Base-by-base conservation (phyloP, 2,888 invertebrate species). In the Cancer borealis region DNA sequence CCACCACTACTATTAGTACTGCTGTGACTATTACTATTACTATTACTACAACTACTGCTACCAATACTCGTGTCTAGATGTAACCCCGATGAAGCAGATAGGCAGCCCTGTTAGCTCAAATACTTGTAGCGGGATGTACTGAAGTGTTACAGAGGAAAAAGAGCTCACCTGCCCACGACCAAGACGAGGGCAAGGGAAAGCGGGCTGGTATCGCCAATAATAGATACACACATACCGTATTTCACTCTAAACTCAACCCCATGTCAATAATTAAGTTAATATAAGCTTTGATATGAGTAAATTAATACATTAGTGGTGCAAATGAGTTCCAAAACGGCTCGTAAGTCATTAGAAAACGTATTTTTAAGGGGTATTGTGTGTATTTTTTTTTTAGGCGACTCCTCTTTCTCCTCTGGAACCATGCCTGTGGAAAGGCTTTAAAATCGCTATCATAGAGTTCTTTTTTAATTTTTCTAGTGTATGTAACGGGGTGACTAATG, bases 101-200 rank as follows among this genome's bases (percentile, higher is more conserved):
- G 88, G 89, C 91, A 92, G 84, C 91, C 91, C 94, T 91, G 92
- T 94, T 94, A 94, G 94, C 94, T 94, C 94, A 94, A 94, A 90
- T 94, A 79, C 88, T 92, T 92, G 92, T 94, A 92, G 39, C 26
- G 17, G 84, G 14, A 39, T 39, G 84, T 84, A 21, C 17, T 54
- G 21, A 60, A 39, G 39, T 30, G 84, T 30, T 26, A 79, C 8
- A 39, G 84, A 39, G 84, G 39, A 84, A 12, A 30, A 12, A 10
- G 39, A 5, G 30, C 30, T 17, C 39, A 12, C 39, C 6, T 79
- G 73, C 30, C 30, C 26, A 30, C 39, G 2, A 26, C 73, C 0
- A 10, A 84, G 30, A 84, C 39, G n/a, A 10, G 30, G 39, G 39
- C 84, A 84, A 84, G 39, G 84, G 84, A 84, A 30, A 84, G 39